Evolutionary conservation across 2,113 vertebrate genomes (phyloP).

Genomic region (Upupa epops): DNA sequence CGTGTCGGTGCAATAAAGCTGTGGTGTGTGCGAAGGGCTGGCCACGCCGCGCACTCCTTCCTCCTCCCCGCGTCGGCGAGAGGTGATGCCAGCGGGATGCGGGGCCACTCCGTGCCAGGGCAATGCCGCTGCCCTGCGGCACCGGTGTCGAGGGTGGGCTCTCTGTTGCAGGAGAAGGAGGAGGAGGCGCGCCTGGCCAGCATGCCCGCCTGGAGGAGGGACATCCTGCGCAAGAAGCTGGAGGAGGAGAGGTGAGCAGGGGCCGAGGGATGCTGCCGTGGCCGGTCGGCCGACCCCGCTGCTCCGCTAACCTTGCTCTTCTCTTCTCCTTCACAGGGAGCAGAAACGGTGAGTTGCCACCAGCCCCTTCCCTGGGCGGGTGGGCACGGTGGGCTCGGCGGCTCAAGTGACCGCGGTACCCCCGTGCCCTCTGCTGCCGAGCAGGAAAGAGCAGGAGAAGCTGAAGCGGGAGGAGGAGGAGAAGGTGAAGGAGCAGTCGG

Average conservation of each 20-base stretch:
- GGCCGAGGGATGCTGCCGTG: neutral
- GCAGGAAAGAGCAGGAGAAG: constrained; percentile 87
- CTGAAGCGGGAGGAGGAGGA: constrained; percentile 82
- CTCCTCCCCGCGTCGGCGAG: neutral
- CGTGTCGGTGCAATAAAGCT: constrained; percentile 54
- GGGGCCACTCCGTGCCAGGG: neutral
- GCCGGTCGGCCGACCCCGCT: rapidly evolving
- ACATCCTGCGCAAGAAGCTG: constrained; percentile 95
- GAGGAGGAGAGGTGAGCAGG: constrained; percentile 91
- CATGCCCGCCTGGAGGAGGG: constrained; percentile 96
- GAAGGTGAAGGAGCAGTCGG: constrained; percentile 87
- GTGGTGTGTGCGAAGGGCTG: constrained; percentile 59
- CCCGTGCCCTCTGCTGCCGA: neutral
- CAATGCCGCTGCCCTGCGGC: rapidly evolving
- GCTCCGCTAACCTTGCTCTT: neutral
- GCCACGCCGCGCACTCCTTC: constrained; percentile 44
- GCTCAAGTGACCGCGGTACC: neutral
- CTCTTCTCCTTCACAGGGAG: constrained; percentile 78
- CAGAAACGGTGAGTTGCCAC: constrained; percentile 89
- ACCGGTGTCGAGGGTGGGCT: neutral
- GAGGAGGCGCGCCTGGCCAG: constrained; percentile 87
- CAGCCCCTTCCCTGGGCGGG: neutral
- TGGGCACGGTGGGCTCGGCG: neutral
- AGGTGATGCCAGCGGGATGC: neutral
- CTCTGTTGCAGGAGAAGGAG: constrained; percentile 83